Evolutionary conservation across 1,140 invertebrate species (phyloP).

Genomic region (Xylocopa sonorina): DNA sequence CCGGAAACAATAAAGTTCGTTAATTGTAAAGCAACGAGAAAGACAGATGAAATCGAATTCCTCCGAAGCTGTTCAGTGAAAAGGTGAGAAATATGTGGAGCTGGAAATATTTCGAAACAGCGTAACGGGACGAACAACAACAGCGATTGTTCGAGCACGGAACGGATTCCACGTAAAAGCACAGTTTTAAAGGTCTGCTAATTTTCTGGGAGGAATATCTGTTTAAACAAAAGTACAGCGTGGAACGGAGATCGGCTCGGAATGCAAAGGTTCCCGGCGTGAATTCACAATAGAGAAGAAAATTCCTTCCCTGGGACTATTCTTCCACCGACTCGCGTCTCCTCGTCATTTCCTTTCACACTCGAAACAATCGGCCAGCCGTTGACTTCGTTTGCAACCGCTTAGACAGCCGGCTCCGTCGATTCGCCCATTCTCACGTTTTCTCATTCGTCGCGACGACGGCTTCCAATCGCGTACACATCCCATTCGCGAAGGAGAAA

Average conservation of each 20-base stretch:
- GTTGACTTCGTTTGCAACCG: neutral
- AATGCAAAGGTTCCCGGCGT: neutral
- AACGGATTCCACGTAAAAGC: no score
- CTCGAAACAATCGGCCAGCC: neutral
- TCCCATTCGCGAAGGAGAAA: neutral
- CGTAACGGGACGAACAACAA: no score
- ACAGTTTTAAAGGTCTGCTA: no score
- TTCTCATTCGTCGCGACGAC: neutral
- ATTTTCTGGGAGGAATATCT: no score
- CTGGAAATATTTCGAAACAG: no score
- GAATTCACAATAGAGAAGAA: neutral
- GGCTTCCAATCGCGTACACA: neutral
- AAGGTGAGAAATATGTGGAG: no score
- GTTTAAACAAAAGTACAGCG: neutral
- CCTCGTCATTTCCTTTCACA: slow-evolving; percentile 14
- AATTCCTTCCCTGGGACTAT: neutral
- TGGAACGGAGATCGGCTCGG: neutral
- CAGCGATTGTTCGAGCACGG: no score
- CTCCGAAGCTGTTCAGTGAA: no score
- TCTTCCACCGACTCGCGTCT: neutral
- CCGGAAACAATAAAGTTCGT: no score
- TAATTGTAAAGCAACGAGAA: no score
- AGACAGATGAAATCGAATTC: no score
- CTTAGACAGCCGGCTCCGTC: neutral
- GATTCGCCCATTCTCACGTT: neutral